Base-by-base conservation (phyloP, 2,113 vertebrate genomes). In the Phyllostomus discolor region DNA sequence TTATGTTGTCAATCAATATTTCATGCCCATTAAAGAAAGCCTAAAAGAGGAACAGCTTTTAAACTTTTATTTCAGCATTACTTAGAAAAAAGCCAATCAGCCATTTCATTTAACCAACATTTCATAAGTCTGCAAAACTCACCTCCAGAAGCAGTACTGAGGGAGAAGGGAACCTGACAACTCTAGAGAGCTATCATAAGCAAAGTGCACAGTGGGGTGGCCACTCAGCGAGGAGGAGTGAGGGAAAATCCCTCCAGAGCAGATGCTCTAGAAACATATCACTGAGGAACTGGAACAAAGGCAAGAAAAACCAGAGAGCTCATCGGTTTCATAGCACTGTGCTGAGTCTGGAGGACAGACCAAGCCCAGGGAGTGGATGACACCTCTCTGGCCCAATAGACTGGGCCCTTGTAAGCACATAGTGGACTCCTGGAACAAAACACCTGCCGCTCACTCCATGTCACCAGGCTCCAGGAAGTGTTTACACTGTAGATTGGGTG, bases 41-140 rank as follows among this genome's bases (percentile, higher is more conserved):
- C 78, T 91, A 70, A 93, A 72, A 57, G 50, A 82, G 79, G 91
- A 94, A 82, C 19, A 87, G 20, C n/a, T 50, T 96, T 87, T 43
- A 66, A 91, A 54, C n/a, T 92, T 84, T 95, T 79, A 95, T 67
- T 94, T 73, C 62, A 59, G 11, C 41, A 93, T 69, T 91, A 79
- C n/a, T 84, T 96, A 54, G 35, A 85, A 94, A 80, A 75, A 69
- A n/a, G 31, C 75, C 66, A 90, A 85, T 78, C 22, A 41, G 67
- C n/a, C 91, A 75, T 86, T 83, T 59, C 69, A n/a, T 94, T 95
- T 62, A 84, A 67, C 38, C 62, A 67, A 31, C 54, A 90, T 35
- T 90, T 94, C 84, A 59, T 76, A 95, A 82, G 66, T 75, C 86
- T 91, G 87, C 35, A 92, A 95, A 83, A 67, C n/a, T 24, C 31